Evolutionary conservation across 1,140 invertebrate genomes (phyloP).

Genomic region (Lordiphosa mommai): DNA sequence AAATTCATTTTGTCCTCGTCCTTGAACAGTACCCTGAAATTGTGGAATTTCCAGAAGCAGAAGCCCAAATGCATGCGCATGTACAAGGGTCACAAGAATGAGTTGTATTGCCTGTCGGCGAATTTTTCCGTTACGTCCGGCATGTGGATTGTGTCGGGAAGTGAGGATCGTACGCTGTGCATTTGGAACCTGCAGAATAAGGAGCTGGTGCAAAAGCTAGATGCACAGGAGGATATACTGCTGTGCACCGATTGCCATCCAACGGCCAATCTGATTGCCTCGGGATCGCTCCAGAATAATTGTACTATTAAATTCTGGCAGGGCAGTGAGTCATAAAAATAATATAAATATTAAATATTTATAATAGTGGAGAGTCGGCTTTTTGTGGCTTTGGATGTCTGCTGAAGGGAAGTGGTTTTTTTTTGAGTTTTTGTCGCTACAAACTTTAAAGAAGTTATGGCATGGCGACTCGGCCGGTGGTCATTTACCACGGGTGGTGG

Average conservation of each 20-base stretch:
- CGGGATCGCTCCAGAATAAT: slow-evolving; percentile 16
- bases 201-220: slow-evolving; percentile 44
- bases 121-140: slow-evolving; percentile 55
- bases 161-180: slow-evolving; percentile 40
- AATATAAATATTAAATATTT: slow-evolving; percentile 1
- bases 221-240: slow-evolving; percentile 17
- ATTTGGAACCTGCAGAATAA: slow-evolving; percentile 55
- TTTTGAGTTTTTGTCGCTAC: too few relatives aligned
- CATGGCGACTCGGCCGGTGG: too few relatives aligned
- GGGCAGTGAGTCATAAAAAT: slow-evolving; percentile 19
- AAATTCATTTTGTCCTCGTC: slow-evolving; percentile 42
- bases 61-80: slow-evolving; percentile 45
- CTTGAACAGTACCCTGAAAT: slow-evolving; percentile 43
- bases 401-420: too few relatives aligned
- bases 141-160: slow-evolving; percentile 58
- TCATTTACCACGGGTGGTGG: too few relatives aligned
- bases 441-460: too few relatives aligned
- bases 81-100: slow-evolving; percentile 49
- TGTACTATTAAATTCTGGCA: slow-evolving; percentile 43
- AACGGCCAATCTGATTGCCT: slow-evolving; percentile 43
- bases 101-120: slow-evolving; percentile 34
- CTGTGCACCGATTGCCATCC: slow-evolving; percentile 55
- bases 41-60: slow-evolving; percentile 54
- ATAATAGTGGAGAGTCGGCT: neutral
- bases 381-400: too few relatives aligned